phyloP scores from a whole-genome alignment of 2,888 invertebrate genomes.

The Adelognathus sp. region DNA sequence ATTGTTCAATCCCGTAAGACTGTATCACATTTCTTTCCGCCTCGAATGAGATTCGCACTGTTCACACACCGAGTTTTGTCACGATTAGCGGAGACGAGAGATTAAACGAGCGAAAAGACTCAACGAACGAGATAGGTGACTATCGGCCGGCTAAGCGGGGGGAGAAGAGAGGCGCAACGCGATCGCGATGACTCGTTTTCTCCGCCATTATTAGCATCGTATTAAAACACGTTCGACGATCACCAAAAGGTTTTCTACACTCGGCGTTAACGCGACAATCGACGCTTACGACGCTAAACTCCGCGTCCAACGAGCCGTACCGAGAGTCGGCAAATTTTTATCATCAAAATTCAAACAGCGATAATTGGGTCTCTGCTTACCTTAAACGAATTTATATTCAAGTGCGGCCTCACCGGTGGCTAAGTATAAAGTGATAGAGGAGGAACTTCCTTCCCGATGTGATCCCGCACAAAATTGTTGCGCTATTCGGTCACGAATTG shows the following conservation, averaged over 20 bases:
- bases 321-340: not conserved
- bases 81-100: not conserved
- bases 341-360: slow-evolving; percentile 15
- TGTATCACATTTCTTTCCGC: not conserved
- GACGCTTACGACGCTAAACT: not conserved
- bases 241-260: not conserved
- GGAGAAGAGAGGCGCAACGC: slow-evolving; percentile 38
- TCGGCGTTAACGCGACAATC: not conserved
- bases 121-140: too few species aligned
- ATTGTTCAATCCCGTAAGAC: not conserved
- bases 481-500: slow-evolving; percentile 18
- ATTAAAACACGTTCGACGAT: slow-evolving; percentile 41
- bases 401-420: slow-evolving; percentile 59
- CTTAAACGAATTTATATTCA: slow-evolving; percentile 47
- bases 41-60: too few species aligned
- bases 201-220: slow-evolving; percentile 49
- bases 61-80: too few species aligned
- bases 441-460: slow-evolving; percentile 50
- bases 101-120: too few species aligned
- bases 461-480: slow-evolving; percentile 57
- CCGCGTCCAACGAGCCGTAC: not conserved
- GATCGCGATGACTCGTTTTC: slow-evolving; percentile 17
- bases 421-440: slow-evolving; percentile 61
- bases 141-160: slow-evolving; percentile 26
- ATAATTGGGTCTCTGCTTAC: slow-evolving; percentile 42